phyloP scores from a whole-genome alignment of 1,140 invertebrate genomes.

The Leptinotarsa defecta region DNA sequence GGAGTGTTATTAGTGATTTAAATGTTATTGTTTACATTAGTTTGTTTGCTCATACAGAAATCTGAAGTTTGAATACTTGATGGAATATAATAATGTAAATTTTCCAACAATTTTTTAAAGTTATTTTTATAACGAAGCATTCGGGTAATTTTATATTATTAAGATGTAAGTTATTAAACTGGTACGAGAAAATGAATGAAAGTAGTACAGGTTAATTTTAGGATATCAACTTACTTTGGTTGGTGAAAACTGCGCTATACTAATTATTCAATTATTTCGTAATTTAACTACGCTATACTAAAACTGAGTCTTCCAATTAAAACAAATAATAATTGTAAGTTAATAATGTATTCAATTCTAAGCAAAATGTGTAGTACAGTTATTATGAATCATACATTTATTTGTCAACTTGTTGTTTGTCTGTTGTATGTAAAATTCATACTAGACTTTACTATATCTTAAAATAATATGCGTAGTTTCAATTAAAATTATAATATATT shows the following conservation, averaged over 20 bases:
- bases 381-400: slow-evolving; percentile 44
- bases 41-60: neutral
- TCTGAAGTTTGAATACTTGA: neutral
- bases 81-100: neutral
- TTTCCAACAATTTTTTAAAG: slow-evolving; percentile 7
- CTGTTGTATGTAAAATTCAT: slow-evolving; percentile 51
- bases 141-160: slow-evolving; percentile 34
- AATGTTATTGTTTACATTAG: neutral
- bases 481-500: slow-evolving; percentile 43
- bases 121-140: slow-evolving; percentile 25
- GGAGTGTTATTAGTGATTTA: neutral
- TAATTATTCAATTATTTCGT: slow-evolving; percentile 19
- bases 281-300: slow-evolving; percentile 49
- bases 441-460: slow-evolving; percentile 49
- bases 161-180: slow-evolving; percentile 26
- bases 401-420: slow-evolving; percentile 50
- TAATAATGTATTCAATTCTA: slow-evolving; percentile 48
- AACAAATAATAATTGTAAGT: slow-evolving; percentile 58
- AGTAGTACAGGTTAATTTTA: slow-evolving; percentile 40
- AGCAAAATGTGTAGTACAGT: slow-evolving; percentile 43
- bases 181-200: slow-evolving; percentile 21
- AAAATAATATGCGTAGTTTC: slow-evolving; percentile 50
- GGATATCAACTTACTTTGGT: slow-evolving; percentile 43
- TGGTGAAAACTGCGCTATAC: slow-evolving; percentile 25
- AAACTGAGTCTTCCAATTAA: slow-evolving; percentile 57